Conservation (phyloP, 2,888 invertebrate species). For the Villa cingulata region DNA sequence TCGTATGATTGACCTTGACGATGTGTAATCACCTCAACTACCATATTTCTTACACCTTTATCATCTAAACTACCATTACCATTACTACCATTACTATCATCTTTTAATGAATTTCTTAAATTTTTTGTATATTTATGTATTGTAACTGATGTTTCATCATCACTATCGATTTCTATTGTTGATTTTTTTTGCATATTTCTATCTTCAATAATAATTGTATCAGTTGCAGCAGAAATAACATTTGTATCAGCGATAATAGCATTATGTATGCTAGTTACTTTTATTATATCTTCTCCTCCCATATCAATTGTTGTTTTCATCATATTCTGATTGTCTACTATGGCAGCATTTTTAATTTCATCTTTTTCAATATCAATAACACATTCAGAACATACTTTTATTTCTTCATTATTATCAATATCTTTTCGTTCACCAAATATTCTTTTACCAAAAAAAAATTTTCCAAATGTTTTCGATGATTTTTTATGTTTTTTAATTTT, state of each 20-base stretch:
- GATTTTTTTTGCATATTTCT: neutral
- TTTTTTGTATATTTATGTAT: neutral
- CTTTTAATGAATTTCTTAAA: neutral
- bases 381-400: slow-evolving; percentile 8
- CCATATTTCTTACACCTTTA: slow-evolving; percentile 20
- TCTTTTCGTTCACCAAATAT: slow-evolving; percentile 19
- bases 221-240: slow-evolving; percentile 1
- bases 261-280: neutral
- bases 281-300: too few species aligned
- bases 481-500: slow-evolving; percentile 27
- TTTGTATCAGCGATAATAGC: slow-evolving; percentile 1
- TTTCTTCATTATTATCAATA: neutral
- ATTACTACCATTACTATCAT: slow-evolving; percentile 32
- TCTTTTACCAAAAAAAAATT: slow-evolving; percentile 29
- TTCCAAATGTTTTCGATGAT: slow-evolving; percentile 30
- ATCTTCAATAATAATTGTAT: neutral
- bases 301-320: too few species aligned
- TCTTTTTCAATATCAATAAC: slow-evolving; percentile 13
- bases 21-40: slow-evolving; percentile 32
- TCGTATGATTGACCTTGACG: slow-evolving; percentile 13
- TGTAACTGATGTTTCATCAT: neutral
- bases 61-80: slow-evolving; percentile 14
- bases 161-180: slow-evolving; percentile 6
- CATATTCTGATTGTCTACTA: neutral
- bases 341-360: neutral